Conservation (phyloP, 1,140 invertebrate genomes). For the Neodiprion virginianus region DNA sequence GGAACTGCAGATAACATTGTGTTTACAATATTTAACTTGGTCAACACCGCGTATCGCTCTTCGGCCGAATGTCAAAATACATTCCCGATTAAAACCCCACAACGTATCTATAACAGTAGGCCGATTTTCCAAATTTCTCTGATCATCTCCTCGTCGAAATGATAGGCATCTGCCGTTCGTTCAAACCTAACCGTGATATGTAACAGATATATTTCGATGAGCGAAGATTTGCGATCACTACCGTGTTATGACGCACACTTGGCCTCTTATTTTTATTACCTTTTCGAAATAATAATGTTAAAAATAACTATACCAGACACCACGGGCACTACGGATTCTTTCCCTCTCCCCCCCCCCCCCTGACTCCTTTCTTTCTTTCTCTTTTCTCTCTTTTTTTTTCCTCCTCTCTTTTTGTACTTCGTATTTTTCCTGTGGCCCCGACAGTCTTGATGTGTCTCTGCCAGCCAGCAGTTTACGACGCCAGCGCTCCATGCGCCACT, state of each 20-base stretch:
- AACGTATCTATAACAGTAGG: no score
- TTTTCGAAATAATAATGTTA: constrained; percentile 22
- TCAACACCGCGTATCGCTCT: no score
- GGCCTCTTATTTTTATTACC: constrained; percentile 16
- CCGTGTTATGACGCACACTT: no score
- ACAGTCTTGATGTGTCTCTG: no score
- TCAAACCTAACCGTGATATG: no score
- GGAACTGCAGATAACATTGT: background rate
- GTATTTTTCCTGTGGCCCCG: background rate
- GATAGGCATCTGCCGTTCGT: no score
- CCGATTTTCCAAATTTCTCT: no score
- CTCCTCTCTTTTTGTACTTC: background rate
- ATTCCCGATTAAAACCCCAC: no score
- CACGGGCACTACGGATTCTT: background rate
- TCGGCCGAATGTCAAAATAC: no score
- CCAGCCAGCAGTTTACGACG: background rate
- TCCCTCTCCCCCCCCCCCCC: background rate
- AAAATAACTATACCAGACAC: constrained; percentile 26
- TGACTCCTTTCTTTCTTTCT: background rate
- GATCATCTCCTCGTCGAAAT: no score
- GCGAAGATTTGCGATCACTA: constrained; percentile 2
- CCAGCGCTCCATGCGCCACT: background rate
- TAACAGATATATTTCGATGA: no score
- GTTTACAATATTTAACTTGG: no score
- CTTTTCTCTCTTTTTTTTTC: background rate